A percentile compares a stretch with the other conserved stretches of the same genome.
phyloP scores from a whole-genome alignment of 1,140 invertebrate species.

The Hycleus phaleratus region DNA sequence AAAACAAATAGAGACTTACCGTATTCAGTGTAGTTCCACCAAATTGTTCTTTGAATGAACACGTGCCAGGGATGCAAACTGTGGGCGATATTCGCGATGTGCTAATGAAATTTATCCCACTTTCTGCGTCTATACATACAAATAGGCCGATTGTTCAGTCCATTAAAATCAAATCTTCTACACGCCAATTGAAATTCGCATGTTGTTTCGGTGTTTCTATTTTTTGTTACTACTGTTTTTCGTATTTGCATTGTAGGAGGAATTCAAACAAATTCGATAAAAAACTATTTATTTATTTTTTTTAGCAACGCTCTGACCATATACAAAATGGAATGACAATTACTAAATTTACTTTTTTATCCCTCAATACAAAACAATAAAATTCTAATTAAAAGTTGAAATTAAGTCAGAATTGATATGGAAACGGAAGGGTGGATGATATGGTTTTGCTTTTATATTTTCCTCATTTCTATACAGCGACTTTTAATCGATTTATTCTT shows the following conservation, averaged over 20 bases:
- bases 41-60: slow-evolving; percentile 16
- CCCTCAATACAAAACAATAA: no score
- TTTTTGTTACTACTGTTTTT: no score
- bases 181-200: no score
- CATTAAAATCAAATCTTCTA: slow-evolving; percentile 12
- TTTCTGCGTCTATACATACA: slow-evolving; percentile 28
- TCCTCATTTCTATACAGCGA: no score
- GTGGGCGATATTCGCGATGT: slow-evolving; percentile 14
- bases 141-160: slow-evolving; percentile 24
- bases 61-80: slow-evolving; percentile 24
- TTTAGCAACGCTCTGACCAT: slow-evolving; percentile 6
- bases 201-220: no score
- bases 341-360: no score
- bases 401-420: no score
- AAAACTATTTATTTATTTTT: slow-evolving; percentile 13
- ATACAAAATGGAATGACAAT: slow-evolving; percentile 12
- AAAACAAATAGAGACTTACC: no score
- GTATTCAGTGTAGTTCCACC: neutral
- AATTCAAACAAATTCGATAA: slow-evolving; percentile 2
- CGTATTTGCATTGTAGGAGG: neutral
- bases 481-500: no score
- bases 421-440: no score
- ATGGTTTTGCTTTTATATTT: no score
- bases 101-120: slow-evolving; percentile 28
- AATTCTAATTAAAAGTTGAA: no score